Percentiles rank a stretch among this genome's conserved stretches.
These are phyloP conservation scores for Papilio elwesi DNA, from an alignment of 2,888 invertebrate genomes.

Conservation along the genomic window DNA sequence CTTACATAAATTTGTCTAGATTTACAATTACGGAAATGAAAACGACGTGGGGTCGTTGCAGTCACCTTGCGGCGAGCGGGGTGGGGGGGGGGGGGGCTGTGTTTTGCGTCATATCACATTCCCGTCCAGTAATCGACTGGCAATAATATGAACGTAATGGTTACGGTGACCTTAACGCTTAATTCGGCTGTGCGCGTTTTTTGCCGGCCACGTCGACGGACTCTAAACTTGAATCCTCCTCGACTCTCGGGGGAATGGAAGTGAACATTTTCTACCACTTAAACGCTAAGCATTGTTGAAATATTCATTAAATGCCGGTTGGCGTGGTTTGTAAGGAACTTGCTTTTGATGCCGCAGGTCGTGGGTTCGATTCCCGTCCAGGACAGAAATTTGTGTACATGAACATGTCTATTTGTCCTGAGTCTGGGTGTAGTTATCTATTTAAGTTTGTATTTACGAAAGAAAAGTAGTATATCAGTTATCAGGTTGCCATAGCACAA, in stretches of 20 bases:
- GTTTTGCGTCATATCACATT: constrained; percentile 29
- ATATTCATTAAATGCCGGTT: too few relatives aligned
- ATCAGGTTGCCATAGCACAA: too few relatives aligned
- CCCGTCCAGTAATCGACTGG: constrained; percentile 17
- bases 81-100: constrained; percentile 1
- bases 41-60: constrained; percentile 49
- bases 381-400: too few relatives aligned
- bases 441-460: too few relatives aligned
- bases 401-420: too few relatives aligned
- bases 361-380: too few relatives aligned
- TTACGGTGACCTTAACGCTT: constrained; percentile 34
- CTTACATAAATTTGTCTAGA: constrained; percentile 4
- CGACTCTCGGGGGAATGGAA: constrained; percentile 25
- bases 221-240: constrained; percentile 1
- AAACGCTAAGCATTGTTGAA: constrained; percentile 17
- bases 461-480: too few relatives aligned
- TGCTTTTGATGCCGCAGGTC: too few relatives aligned
- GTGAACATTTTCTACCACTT: constrained; percentile 32
- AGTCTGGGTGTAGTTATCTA: too few relatives aligned
- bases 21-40: constrained; percentile 25
- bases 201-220: constrained; percentile 22
- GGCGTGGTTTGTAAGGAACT: too few relatives aligned
- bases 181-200: constrained; percentile 29
- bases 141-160: constrained; percentile 26
- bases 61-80: constrained; percentile 53